A percentile compares a stretch with the other conserved stretches of the same genome.
Evolutionary conservation across 2,113 vertebrate species (phyloP).

Genomic region (Trichechus manatus): DNA sequence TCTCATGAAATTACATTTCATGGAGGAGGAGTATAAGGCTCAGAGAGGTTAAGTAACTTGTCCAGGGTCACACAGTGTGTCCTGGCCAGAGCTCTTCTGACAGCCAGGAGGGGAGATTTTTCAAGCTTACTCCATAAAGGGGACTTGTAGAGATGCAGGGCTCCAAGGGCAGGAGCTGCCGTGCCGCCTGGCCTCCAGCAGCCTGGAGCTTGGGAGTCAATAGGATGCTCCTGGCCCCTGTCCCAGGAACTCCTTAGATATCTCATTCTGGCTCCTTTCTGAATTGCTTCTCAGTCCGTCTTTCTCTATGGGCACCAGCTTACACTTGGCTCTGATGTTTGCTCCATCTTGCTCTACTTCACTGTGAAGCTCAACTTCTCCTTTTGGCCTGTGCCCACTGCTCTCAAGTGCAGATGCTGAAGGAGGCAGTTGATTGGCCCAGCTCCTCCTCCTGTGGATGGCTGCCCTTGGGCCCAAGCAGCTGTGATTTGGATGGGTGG

Average conservation of each 20-base stretch:
- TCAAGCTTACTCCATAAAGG: not conserved
- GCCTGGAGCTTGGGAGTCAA: not conserved
- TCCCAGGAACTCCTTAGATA: not conserved
- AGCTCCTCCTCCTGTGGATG: not conserved
- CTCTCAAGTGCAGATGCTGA: not conserved
- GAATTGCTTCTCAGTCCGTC: fast-evolving
- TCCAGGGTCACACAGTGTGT: not conserved
- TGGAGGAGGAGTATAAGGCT: not conserved
- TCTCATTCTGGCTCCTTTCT: not conserved
- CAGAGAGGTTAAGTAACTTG: conserved; percentile 22
- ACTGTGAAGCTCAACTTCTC: not conserved
- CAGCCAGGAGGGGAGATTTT: not conserved
- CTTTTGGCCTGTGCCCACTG: not conserved
- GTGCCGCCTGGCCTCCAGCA: not conserved
- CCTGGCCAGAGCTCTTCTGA: conserved; percentile 5
- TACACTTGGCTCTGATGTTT: not conserved
- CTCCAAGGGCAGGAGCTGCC: fast-evolving
- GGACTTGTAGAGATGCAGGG: not conserved
- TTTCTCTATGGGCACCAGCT: not conserved
- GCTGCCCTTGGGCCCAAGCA: not conserved
- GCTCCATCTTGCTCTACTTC: not conserved
- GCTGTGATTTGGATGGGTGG: not conserved
- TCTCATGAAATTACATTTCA: not conserved
- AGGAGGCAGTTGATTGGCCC: not conserved
- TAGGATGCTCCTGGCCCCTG: too few relatives aligned